Conservation (phyloP, 64 coral and sea anemone genomes). For the Montipora cactus region DNA sequence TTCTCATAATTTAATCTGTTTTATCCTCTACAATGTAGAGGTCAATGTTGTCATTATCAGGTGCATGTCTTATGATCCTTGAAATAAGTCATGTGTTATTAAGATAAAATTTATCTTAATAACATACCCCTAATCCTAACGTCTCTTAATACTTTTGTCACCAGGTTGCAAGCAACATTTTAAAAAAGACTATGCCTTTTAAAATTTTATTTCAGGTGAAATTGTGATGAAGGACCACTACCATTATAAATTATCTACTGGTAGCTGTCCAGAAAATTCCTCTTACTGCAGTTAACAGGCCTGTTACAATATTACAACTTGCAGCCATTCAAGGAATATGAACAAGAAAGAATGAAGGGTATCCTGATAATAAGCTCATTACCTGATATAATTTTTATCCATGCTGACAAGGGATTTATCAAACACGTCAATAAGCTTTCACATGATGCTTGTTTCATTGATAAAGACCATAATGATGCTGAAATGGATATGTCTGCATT, state of each 20-base stretch:
- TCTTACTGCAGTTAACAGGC: background rate
- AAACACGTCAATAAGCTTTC: conserved; percentile 80
- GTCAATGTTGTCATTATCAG: too few relatives aligned
- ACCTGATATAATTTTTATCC: conserved; percentile 93
- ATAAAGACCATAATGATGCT: conserved; percentile 40
- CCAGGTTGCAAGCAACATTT: too few relatives aligned
- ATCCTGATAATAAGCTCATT: conserved; percentile 85
- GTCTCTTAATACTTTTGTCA: too few relatives aligned
- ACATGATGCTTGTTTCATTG: conserved; percentile 55
- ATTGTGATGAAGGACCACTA: too few relatives aligned
- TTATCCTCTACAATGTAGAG: too few relatives aligned
- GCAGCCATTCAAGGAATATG: background rate
- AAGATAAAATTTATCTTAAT: too few relatives aligned
- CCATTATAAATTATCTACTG: too few relatives aligned
- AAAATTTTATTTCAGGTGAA: background rate
- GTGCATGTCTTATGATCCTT: too few relatives aligned
- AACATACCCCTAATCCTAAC: too few relatives aligned
- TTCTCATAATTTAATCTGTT: too few relatives aligned
- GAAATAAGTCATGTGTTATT: too few relatives aligned
- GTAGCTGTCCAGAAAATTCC: background rate
- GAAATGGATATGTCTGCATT: conserved; percentile 80
- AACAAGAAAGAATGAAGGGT: conserved; percentile 72
- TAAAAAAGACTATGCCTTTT: background rate
- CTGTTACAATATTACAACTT: background rate
- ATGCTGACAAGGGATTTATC: conserved; percentile 90